Evolutionary conservation across 2,113 vertebrate genomes (phyloP), one percentile per base, ranked within the genome.

Genomic region (Sander lucioperca): DNA sequence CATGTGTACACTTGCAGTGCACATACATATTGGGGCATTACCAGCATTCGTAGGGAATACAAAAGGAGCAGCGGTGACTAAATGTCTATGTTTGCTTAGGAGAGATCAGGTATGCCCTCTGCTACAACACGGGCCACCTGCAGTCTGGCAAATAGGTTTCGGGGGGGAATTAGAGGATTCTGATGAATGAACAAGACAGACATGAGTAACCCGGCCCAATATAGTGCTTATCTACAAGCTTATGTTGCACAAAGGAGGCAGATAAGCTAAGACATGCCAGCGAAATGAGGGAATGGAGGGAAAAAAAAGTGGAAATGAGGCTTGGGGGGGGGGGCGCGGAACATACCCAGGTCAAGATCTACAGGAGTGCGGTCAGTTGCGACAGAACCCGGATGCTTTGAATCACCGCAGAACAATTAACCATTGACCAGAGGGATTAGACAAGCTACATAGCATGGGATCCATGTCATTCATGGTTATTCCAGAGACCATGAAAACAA

Each of bases 111-210:
- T 86, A 23, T 84, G 82, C 71, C 70, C 64, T 70, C 80, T 12
- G 59, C 88, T 90, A 80, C 89, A 77, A 92, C 91, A 84, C 27
- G 58, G 87, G 70, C 89, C 93, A 94, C 93, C 88, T 92, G 90
- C 82, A 85, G 80, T 74, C 87, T 87, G 88, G 84, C 88, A 90
- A 88, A 93, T 57, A 82, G 86, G 63, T 83, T 93, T 90, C 87
- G 75, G 83, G 23, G 67, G 85, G 84, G 88, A 90, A 91, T 92
- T 92, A 92, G 87, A 77, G 84, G 88, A 93, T 89, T 86, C 77
- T 63, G 75, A 91, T 87, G 92, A 93, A 93, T 92, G 91, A 93
- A 93, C 91, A 88, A 91, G 91, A 91, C 91, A 92, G 93, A 92
- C 92, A 88, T 88, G 92, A 90, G 88, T 92, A 91, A 91, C 92